Evolutionary conservation across 2,113 vertebrate genomes (phyloP).

Genomic region (Hippocampus mohnikei): DNA sequence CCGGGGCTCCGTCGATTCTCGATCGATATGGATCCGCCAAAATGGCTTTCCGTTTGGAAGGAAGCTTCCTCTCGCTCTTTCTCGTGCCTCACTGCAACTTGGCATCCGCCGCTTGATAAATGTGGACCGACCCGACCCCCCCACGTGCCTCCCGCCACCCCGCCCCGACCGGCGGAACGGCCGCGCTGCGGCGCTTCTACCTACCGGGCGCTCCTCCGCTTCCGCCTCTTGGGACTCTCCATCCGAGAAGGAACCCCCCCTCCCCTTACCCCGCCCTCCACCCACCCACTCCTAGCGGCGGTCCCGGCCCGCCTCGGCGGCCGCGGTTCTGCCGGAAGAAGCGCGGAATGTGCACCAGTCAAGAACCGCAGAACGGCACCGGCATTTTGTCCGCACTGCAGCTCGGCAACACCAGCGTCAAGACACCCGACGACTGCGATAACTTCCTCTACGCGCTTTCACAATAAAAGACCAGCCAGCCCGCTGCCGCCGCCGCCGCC

Average conservation of each 20-base stretch:
- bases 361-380: background rate
- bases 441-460: background rate
- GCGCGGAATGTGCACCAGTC: background rate
- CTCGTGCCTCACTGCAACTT: conserved; percentile 10
- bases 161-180: background rate
- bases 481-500: background rate
- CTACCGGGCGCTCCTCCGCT: conserved; percentile 74
- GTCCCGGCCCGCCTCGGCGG: too few species aligned
- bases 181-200: conserved; percentile 34
- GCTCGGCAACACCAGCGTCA: background rate
- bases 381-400: conserved; percentile 4
- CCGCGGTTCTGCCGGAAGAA: background rate
- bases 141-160: background rate
- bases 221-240: conserved; percentile 76
- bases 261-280: background rate
- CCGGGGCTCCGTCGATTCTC: too few species aligned
- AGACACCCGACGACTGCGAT: background rate
- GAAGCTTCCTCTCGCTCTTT: too few species aligned
- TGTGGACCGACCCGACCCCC: conserved; percentile 22
- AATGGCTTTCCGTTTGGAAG: too few species aligned
- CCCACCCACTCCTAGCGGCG: background rate
- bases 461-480: background rate
- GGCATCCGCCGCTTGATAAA: conserved; percentile 55
- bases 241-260: conserved; percentile 63
- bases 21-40: too few species aligned